phyloP scores from a whole-genome alignment of 2,113 vertebrate species.

The Mobula birostris region DNA sequence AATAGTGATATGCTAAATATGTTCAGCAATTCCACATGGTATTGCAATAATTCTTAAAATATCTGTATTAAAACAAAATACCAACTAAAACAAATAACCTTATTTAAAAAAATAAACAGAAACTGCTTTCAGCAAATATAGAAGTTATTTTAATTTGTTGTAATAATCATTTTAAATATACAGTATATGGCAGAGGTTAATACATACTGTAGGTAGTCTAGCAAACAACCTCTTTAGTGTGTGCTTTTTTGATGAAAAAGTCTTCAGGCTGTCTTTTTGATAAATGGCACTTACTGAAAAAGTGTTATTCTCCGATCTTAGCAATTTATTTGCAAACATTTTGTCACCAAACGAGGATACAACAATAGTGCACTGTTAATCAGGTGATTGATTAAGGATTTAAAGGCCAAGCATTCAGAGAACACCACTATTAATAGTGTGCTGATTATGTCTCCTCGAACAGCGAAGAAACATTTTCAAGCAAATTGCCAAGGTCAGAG shows the following conservation, averaged over 20 bases:
- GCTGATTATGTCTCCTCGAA: no score
- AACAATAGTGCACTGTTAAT: no score
- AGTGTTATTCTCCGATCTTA: no score
- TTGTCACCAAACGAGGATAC: no score
- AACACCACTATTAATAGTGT: no score
- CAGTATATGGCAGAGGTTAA: neutral
- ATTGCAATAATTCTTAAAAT: conserved; percentile 10
- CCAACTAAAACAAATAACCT: neutral
- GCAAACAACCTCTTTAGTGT: neutral
- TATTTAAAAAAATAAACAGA: neutral
- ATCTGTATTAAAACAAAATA: neutral
- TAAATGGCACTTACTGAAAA: no score
- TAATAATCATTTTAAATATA: conserved; percentile 11
- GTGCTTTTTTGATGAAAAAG: neutral
- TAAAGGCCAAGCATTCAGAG: no score
- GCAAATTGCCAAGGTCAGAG: no score
- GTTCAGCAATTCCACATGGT: neutral
- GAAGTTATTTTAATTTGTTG: neutral
- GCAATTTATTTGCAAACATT: no score
- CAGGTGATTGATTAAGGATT: no score
- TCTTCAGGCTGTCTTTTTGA: neutral
- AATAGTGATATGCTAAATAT: neutral
- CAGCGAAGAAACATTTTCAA: no score
- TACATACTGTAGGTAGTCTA: neutral
- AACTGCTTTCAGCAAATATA: neutral